Evolutionary conservation across 1,140 invertebrate species (phyloP).

Genomic region (Sarcophaga bullata): DNA sequence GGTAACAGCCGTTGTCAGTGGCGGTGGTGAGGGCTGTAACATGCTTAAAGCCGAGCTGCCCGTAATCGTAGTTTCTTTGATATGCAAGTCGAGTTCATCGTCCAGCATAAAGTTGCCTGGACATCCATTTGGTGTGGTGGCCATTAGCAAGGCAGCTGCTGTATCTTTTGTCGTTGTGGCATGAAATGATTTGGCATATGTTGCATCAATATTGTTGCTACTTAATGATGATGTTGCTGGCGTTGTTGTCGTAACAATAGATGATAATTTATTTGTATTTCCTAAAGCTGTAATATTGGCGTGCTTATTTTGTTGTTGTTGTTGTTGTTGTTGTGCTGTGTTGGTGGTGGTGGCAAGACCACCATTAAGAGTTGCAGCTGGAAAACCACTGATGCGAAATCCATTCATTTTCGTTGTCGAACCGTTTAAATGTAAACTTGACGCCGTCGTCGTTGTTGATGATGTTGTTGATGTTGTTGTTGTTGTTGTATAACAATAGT

Average conservation of each 20-base stretch:
- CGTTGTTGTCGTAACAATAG: neutral
- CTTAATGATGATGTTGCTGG: no score
- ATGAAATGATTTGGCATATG: constrained; percentile 34
- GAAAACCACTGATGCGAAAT: constrained; percentile 62
- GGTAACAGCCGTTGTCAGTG: constrained; percentile 52
- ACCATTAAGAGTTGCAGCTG: constrained; percentile 51
- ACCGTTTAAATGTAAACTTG: constrained; percentile 30
- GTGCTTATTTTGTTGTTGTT: constrained; percentile 18
- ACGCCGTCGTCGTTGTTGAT: constrained; percentile 46
- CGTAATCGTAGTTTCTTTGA: constrained; percentile 53
- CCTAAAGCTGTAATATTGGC: neutral
- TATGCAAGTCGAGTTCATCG: constrained; percentile 51
- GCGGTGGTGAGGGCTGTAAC: constrained; percentile 52
- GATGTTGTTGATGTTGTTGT: neutral
- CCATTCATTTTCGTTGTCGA: constrained; percentile 57
- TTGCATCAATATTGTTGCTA: neutral
- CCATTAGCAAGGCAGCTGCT: neutral
- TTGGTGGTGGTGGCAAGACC: constrained; percentile 24
- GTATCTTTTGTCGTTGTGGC: constrained; percentile 11
- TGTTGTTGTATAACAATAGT: neutral
- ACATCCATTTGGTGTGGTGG: constrained; percentile 28
- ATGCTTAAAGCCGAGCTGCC: constrained; percentile 27
- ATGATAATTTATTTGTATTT: constrained; percentile 15
- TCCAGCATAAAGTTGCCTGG: neutral
- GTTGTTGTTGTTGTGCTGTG: neutral